A percentile compares a stretch with the other conserved stretches of the same genome.
Conservation (phyloP, 2,113 vertebrate genomes). For the Megalops atlanticus region DNA sequence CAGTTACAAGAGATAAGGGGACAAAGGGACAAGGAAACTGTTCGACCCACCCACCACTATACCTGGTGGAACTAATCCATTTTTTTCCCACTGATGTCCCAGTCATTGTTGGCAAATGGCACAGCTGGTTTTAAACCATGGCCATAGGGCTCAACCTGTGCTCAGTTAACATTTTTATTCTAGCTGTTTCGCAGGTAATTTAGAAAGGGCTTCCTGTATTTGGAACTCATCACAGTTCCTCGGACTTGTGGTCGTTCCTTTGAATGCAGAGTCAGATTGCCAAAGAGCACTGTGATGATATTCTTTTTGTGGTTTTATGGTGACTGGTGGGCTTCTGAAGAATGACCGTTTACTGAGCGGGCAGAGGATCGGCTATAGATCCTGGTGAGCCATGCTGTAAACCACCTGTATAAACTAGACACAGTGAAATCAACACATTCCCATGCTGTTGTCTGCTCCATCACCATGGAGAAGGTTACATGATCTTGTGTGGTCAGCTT, state of each 20-base stretch:
- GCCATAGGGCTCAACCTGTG: no score
- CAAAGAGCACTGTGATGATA: background rate
- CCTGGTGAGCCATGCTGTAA: background rate
- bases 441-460: constrained; percentile 14
- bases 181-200: constrained; percentile 9
- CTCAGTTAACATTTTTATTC: background rate
- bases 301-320: background rate
- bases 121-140: no score
- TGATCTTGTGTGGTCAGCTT: constrained; percentile 25
- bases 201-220: background rate
- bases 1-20: no score
- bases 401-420: constrained; percentile 8
- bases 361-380: background rate
- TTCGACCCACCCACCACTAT: no score
- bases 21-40: no score
- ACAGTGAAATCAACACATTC: constrained; percentile 25
- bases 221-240: background rate
- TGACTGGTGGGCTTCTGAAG: background rate
- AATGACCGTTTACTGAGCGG: background rate
- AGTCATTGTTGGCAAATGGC: no score
- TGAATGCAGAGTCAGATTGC: background rate
- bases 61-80: no score
- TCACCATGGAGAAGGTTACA: constrained; percentile 26
- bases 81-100: no score
- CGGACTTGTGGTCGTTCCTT: background rate